phyloP scores from a whole-genome alignment of 2,888 invertebrate genomes.

The Cheilosia pagana region DNA sequence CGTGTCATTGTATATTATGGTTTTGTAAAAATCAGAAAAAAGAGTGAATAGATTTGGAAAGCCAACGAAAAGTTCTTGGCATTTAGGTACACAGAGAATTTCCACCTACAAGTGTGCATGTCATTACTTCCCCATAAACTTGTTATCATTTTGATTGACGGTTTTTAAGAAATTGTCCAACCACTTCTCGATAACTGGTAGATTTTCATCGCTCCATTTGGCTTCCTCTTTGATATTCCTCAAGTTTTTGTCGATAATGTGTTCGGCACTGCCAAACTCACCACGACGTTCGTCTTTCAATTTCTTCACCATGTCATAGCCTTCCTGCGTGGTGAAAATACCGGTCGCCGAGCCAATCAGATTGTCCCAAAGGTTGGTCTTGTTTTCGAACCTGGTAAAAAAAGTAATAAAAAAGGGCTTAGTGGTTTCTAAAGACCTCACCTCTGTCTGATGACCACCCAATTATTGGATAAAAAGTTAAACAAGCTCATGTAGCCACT shows the following conservation, averaged over 20 bases:
- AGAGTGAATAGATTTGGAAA: conserved; percentile 23
- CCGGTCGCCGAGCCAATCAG: conserved; percentile 90
- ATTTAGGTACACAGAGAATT: conserved; percentile 60
- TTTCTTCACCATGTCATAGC: conserved; percentile 88
- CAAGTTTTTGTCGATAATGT: conserved; percentile 89
- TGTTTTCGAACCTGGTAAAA: conserved; percentile 86
- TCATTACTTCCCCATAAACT: conserved; percentile 78
- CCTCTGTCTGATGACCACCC: conserved; percentile 88
- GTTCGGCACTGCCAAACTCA: conserved; percentile 89
- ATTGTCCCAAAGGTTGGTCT: conserved; percentile 90
- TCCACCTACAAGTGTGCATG: not conserved
- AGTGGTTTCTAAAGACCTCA: conserved; percentile 80
- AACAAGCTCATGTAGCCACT: conserved; percentile 90
- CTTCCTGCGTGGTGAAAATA: conserved; percentile 90
- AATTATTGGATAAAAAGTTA: conserved; percentile 88
- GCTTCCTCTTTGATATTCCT: conserved; percentile 90
- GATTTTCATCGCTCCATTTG: conserved; percentile 90
- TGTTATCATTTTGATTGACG: conserved; percentile 78
- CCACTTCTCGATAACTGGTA: conserved; percentile 90
- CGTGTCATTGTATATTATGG: not conserved
- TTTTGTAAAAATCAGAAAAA: conserved; percentile 11
- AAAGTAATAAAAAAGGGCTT: not conserved
- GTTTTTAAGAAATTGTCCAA: conserved; percentile 85
- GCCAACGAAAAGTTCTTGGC: conserved; percentile 27
- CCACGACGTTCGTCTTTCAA: conserved; percentile 87